Evolutionary conservation across 2,797 vertebrate species (phyloP).

Genomic region (Mareca penelope): DNA sequence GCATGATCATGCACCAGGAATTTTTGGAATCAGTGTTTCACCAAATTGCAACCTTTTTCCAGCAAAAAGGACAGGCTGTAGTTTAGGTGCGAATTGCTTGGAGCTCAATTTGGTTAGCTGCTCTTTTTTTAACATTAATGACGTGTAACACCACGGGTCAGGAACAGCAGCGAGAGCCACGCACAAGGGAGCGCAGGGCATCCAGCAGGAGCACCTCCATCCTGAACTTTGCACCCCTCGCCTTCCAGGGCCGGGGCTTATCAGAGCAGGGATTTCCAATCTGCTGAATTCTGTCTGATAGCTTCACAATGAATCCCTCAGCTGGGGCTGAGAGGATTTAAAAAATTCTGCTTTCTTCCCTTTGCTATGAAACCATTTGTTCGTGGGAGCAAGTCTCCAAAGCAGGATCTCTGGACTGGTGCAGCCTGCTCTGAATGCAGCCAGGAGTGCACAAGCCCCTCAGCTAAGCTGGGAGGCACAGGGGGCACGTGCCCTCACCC

Average conservation of each 20-base stretch:
- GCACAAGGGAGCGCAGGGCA: not conserved
- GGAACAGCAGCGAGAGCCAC: not conserved
- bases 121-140: not conserved
- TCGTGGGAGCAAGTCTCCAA: not conserved
- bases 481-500: fast-evolving
- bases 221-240: not conserved
- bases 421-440: fast-evolving
- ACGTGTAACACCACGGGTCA: not conserved
- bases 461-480: not conserved
- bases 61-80: not conserved
- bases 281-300: not conserved
- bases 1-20: not conserved
- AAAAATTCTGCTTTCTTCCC: not conserved
- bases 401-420: not conserved
- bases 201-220: not conserved
- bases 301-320: not conserved
- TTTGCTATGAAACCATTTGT: not conserved
- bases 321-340: not conserved
- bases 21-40: not conserved
- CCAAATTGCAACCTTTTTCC: not conserved
- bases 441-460: not conserved
- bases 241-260: not conserved
- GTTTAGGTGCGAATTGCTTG: not conserved
- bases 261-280: conserved; percentile 12
- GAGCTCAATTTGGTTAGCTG: not conserved